A percentile compares a stretch with the other conserved stretches of the same genome.
Evolutionary conservation across 2,113 vertebrate genomes (phyloP).

Genomic region (Siniperca knerii): DNA sequence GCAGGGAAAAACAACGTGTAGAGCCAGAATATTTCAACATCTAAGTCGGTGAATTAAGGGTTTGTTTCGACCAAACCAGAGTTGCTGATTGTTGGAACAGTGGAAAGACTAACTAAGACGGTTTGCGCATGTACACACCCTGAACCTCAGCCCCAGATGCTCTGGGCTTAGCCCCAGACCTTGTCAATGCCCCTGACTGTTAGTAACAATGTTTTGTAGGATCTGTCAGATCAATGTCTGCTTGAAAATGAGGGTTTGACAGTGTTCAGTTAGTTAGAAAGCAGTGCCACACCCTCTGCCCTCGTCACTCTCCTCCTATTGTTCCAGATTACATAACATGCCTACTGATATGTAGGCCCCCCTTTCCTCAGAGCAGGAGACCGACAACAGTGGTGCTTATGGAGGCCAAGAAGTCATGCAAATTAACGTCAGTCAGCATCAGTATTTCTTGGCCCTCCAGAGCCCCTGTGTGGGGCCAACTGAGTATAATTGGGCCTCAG

Average conservation of each 20-base stretch:
- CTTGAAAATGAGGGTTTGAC: slow-evolving; percentile 30
- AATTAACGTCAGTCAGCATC: slow-evolving; percentile 88
- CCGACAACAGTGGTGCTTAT: slow-evolving; percentile 81
- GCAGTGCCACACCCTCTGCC: slow-evolving; percentile 41
- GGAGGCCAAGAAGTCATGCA: slow-evolving; percentile 86
- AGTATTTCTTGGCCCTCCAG: slow-evolving; percentile 79
- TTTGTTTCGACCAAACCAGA: no score
- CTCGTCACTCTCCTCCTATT: slow-evolving; percentile 42
- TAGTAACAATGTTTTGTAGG: background rate
- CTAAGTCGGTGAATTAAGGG: no score
- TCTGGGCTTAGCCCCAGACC: no score
- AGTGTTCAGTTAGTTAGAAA: slow-evolving; percentile 51
- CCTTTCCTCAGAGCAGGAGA: slow-evolving; percentile 58
- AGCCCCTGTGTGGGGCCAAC: slow-evolving; percentile 76
- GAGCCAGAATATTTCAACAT: no score
- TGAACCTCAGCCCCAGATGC: no score
- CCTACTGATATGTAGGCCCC: slow-evolving; percentile 49
- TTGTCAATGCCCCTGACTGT: background rate
- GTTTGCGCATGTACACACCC: no score
- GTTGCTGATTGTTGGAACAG: no score
- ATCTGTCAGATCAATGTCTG: slow-evolving; percentile 45
- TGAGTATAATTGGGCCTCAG: slow-evolving; percentile 81
- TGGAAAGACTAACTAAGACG: no score
- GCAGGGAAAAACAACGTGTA: no score
- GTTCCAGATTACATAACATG: slow-evolving; percentile 73